These are phyloP conservation scores for Myotis myotis DNA, from an alignment of 2,797 vertebrate genomes.

Conservation along the genomic window DNA sequence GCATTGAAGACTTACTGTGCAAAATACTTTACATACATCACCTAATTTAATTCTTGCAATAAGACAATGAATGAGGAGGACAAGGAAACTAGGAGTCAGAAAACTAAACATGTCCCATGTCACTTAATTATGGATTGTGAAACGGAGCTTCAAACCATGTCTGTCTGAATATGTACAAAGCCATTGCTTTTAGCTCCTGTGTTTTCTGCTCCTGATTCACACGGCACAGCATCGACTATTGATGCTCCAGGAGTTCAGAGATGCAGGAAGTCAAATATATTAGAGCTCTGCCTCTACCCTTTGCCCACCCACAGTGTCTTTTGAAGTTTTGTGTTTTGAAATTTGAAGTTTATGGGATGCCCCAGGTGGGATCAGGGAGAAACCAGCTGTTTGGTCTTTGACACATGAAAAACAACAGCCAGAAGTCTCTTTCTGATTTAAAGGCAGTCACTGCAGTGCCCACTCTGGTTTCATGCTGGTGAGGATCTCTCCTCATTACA, in stretches of 20 bases:
- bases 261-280: background rate
- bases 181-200: background rate
- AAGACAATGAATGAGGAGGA: background rate
- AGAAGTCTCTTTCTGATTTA: background rate
- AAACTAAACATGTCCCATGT: background rate
- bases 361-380: background rate
- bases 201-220: background rate
- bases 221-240: accelerated
- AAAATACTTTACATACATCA: background rate
- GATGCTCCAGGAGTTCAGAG: background rate
- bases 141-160: background rate
- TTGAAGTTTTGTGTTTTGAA: constrained; percentile 26
- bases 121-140: background rate
- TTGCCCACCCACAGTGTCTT: background rate
- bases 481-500: background rate
- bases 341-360: background rate
- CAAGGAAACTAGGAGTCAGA: background rate
- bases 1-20: background rate
- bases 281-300: background rate
- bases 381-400: background rate
- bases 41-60: background rate
- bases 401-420: background rate
- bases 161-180: background rate
- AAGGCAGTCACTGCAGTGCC: background rate
- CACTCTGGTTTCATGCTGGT: background rate